Base-by-base conservation (phyloP, 2,888 invertebrate species). In the Andricus quercusramuli region DNA sequence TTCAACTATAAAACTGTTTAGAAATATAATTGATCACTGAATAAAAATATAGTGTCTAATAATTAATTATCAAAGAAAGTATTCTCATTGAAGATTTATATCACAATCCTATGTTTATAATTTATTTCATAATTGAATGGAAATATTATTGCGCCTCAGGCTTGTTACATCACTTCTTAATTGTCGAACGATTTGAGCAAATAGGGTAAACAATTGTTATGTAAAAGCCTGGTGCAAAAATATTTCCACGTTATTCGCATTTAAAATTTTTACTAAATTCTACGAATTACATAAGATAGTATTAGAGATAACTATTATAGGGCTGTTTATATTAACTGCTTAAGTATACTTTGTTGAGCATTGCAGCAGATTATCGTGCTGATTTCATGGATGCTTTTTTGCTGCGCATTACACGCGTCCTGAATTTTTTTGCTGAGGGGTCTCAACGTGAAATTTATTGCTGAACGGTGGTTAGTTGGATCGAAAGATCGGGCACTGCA, bases 371-470 rank as follows among this genome's bases (percentile, higher is more conserved):
- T 41, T n/a, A 66, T n/a, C n/a, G 11, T 11, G 41, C 37, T 41
- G 66, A 66, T 66, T 41, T 66, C n/a, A 66, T 37, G 37, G 66
- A 66, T 20, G 37, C 22, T 66, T 66, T 66, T 65, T 66, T 66
- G 66, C n/a, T 11, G 37, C 17, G 41, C 66, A 37, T 66, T 66
- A 41, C 11, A 37, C 41, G 37, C 37, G 37, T 66, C 11, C 41
- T 41, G 20, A 2, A 66, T 37, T 66, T 66, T 66, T 66, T 37
- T 62, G 22, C 62, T 15, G 13, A 62, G 15, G 62, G 25, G 25
- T 66, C 13, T 32, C 20, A 66, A 66, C 37, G 20, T 37, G 17
- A 66, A 66, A 66, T 66, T 66, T 66, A 66, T 66, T 37, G 66
- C 66, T 66, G 66, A 66, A 13, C n/a, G 20, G 37, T n/a, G 32